Conservation (phyloP, 2,797 vertebrate species). For the Apodemus agrarius region DNA sequence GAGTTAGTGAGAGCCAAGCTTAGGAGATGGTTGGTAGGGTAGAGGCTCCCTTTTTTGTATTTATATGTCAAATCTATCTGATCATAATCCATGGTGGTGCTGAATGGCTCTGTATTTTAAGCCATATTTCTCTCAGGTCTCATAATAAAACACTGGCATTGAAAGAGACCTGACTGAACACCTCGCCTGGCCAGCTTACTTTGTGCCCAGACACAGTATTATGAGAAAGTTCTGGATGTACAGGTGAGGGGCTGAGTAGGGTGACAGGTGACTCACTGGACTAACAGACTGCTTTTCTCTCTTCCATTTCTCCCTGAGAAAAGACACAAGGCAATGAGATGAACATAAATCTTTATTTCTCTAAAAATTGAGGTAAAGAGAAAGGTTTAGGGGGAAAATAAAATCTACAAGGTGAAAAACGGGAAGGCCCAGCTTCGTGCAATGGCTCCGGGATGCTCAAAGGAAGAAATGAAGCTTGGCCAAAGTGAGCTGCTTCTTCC, state of each 20-base stretch:
- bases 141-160: slow-evolving; percentile 14
- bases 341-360: slow-evolving; percentile 66
- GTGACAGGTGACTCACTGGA: not conserved
- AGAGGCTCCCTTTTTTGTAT: not conserved
- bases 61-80: not conserved
- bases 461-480: not conserved
- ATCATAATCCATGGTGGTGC: not conserved
- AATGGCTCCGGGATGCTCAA: not conserved
- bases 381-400: slow-evolving; percentile 29
- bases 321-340: slow-evolving; percentile 44
- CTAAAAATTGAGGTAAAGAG: slow-evolving; percentile 43
- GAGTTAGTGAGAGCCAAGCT: not conserved
- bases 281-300: not conserved
- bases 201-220: not conserved
- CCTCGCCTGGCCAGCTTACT: not conserved
- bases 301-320: slow-evolving; percentile 33
- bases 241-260: not conserved
- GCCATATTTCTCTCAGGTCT: not conserved
- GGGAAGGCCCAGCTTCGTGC: not conserved
- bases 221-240: not conserved
- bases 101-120: slow-evolving; percentile 4
- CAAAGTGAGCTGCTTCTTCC: slow-evolving; percentile 1
- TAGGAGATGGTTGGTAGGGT: not conserved
- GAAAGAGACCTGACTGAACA: not conserved
- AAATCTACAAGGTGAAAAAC: not conserved